These are phyloP conservation scores for Cossypha caffra DNA, from an alignment of 2,797 vertebrate genomes.

Conservation along the genomic window DNA sequence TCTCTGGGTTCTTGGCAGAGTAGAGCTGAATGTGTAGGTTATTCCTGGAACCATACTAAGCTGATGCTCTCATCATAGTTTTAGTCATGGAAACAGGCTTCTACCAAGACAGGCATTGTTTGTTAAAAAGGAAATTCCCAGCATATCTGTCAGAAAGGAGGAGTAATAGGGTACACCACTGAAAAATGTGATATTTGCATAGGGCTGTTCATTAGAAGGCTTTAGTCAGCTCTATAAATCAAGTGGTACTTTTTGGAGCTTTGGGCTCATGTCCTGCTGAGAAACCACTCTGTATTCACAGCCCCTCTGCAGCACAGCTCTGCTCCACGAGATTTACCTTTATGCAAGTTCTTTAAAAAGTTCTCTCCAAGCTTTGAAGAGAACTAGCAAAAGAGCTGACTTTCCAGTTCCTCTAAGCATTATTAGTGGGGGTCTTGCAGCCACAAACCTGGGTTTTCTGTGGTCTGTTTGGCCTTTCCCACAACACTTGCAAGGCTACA, in stretches of 20 bases:
- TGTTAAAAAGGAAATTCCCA: constrained; percentile 56
- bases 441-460: not conserved
- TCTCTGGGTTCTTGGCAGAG: constrained; percentile 46
- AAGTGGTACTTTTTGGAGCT: not conserved
- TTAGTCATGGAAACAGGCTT: constrained; percentile 71
- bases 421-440: not conserved
- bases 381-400: not conserved
- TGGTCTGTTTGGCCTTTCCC: not conserved
- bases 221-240: not conserved
- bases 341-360: not conserved
- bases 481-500: not conserved
- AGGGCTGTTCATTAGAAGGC: not conserved
- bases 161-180: not conserved
- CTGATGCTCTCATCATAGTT: constrained; percentile 54
- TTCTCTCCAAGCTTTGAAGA: not conserved
- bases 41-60: constrained; percentile 58
- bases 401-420: not conserved
- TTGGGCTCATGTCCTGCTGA: not conserved
- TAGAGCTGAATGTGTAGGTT: constrained; percentile 36
- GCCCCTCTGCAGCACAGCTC: not conserved
- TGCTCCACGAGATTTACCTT: not conserved
- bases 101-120: constrained; percentile 32
- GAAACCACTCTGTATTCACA: not conserved
- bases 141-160: constrained; percentile 13
- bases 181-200: not conserved